Conservation (phyloP, 1,140 invertebrate species). For the Acromyrmex heyeri region DNA sequence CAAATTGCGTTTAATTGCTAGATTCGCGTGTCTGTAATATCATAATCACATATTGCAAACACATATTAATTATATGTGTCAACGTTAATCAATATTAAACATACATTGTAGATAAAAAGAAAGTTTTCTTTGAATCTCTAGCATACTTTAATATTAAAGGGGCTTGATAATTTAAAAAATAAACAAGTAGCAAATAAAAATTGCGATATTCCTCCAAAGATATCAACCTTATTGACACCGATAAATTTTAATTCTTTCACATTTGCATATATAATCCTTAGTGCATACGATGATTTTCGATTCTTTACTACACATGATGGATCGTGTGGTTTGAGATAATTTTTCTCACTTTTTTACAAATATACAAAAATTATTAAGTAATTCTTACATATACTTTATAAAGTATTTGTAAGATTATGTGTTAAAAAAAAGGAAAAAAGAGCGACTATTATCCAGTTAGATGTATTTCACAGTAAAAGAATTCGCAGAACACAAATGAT, state of each 20-base stretch:
- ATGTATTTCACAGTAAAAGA: too few species aligned
- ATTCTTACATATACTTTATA: too few species aligned
- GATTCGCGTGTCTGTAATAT: neutral
- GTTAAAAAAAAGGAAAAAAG: too few species aligned
- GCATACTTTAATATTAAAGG: neutral
- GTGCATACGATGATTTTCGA: too few species aligned
- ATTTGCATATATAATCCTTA: neutral
- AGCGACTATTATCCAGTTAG: too few species aligned
- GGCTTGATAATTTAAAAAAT: neutral
- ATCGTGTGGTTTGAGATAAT: too few species aligned
- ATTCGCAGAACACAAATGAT: too few species aligned
- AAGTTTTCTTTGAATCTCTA: neutral
- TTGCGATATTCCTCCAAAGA: neutral
- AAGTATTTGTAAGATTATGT: too few species aligned
- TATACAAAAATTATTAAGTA: too few species aligned
- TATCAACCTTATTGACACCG: neutral
- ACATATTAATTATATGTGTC: neutral
- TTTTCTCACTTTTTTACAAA: too few species aligned
- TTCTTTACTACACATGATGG: too few species aligned
- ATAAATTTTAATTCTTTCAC: neutral
- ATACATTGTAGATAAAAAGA: neutral
- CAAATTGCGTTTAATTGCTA: neutral
- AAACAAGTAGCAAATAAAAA: neutral
- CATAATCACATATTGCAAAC: slow-evolving; percentile 6
- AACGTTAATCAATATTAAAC: neutral